Base-by-base conservation (phyloP, 2,888 invertebrate species). In the Nomada lathburiana region DNA sequence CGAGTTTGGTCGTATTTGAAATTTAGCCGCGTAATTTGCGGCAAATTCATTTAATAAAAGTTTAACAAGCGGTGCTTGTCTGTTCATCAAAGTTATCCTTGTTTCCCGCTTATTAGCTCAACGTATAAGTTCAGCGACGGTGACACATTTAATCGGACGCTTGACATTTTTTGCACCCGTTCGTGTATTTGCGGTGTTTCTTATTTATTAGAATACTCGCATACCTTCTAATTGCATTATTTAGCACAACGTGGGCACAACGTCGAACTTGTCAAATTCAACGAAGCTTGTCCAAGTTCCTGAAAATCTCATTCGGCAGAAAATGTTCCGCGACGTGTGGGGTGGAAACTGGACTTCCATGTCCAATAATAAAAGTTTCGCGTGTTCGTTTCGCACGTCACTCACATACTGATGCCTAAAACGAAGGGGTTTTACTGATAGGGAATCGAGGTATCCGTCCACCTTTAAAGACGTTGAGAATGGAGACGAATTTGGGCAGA, bases 11-110 rank as follows among this genome's bases (percentile, higher is more conserved):
- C 69, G 50, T 60, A 63, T 65, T 67, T 29, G 55, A 68, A 70
- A 78, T 82, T 78, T 76, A 64, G 50, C 36, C 52, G 75, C 77
- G 65, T 79, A 79, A 79, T 86, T 86, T 67, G 60, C 62, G 71
- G 44, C 72, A 20, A 57, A 29, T 52, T 76, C 57, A 84, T 86
- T 86, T 86, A 81, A 76, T 47, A 47, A 47, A 84, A 86, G 76
- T 81, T 76, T 84, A 86, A 86, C 86, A 74, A 86, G 78, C 62
- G 20, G 23, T 13, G 55, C 59, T 62, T 52, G 79, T 55, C 60
- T n/a, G n/a, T 13, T 36, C 70, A 55, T 20, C 60, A n/a, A 55
- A 36, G 63, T 60, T 75, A 68, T 53, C 76, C 76, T 70, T 23
- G 80, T 71, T 59, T 75, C 36, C 36, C 42, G 29, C 29, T 71